Evolutionary conservation across 1,140 invertebrate species (phyloP), one percentile per base, ranked within the genome.

Genomic region (Branchinecta lynchi): DNA sequence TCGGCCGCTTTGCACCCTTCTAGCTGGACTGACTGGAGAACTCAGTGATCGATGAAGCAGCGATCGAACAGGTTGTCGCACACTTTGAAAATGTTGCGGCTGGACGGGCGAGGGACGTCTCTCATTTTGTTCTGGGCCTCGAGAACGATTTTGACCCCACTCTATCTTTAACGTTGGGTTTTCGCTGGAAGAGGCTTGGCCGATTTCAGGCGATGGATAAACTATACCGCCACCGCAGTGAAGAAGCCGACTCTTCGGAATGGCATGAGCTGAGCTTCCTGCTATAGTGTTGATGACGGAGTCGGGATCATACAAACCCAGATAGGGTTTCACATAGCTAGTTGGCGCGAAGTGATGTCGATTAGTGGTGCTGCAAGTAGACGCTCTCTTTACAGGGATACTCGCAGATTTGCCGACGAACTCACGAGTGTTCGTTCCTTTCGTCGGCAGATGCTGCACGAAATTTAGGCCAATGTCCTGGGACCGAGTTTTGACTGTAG

Each of bases 221-320:
- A 60, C 51, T 3, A 60, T 60, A 60, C 51, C 51, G 17, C 51
- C 51, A 60, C 51, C 51, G 51, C 51, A 60, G 51, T 60, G 51
- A 12, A 60, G 51, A 60, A 60, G 51, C 12, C 51, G 51, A 20
- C 17, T 60, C 17, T 60, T 60, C 12, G 51, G 51, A 60, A 60
- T 60, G 32, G 32, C 1, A 20, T 60, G 12, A 6, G 51, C 51
- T 15, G 51, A 60, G 51, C 51, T 60, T 20, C 12, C 51, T 15
- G 51, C 51, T 15, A 60, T 60, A 1, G 51, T 60, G 17, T 60
- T 60, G 3, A 60, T 60, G 17, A 60, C 51, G 12, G 51, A 15
- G 17, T 60, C 51, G 12, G 51, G 51, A 20, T 60, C 51, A 60
- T 60, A 60, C 6, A 60, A 60, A 20, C 51, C 51, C 2, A 60